A percentile compares a stretch with the other conserved stretches of the same genome.
Conservation (phyloP, 2,888 invertebrate species). For the Phalera bucephala region DNA sequence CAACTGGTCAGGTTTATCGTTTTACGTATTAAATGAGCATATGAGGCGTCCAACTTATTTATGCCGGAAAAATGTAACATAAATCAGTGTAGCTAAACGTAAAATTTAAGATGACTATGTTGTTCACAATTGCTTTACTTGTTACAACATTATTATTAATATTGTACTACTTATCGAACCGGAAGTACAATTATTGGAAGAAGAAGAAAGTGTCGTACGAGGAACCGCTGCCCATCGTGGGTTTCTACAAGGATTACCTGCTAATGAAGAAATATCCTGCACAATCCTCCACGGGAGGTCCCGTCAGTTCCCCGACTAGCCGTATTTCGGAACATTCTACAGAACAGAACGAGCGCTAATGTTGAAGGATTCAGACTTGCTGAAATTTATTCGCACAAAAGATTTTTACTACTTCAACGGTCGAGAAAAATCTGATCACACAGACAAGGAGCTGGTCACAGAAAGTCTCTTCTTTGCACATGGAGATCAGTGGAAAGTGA, state of each 20-base stretch:
- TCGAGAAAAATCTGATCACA: conserved; percentile 44
- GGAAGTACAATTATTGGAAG: conserved; percentile 46
- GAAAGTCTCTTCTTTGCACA: conserved; percentile 44
- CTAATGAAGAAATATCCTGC: conserved; percentile 30
- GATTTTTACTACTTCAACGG: conserved; percentile 54
- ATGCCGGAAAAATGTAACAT: too few species aligned
- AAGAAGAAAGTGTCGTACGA: conserved; percentile 38
- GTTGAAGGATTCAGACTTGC: conserved; percentile 44
- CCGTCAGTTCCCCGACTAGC: conserved; percentile 35
- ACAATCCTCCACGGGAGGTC: conserved; percentile 38
- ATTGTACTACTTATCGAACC: conserved; percentile 4
- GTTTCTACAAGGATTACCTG: conserved; percentile 47
- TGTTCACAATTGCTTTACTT: too few species aligned
- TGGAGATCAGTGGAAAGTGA: conserved; percentile 55
- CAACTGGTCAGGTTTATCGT: too few species aligned
- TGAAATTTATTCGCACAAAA: conserved; percentile 45
- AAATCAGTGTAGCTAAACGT: too few species aligned
- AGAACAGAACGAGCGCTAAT: conserved; percentile 55
- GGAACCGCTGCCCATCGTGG: conserved; percentile 42
- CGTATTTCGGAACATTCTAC: conserved; percentile 53
- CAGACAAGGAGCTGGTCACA: conserved; percentile 36
- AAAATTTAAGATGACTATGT: too few species aligned
- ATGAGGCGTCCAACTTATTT: too few species aligned
- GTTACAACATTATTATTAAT: too few species aligned
- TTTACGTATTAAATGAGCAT: too few species aligned